Evolutionary conservation across 2,113 vertebrate species (phyloP), one percentile per base, ranked within the genome.

Genomic region (Anseranas semipalmata): DNA sequence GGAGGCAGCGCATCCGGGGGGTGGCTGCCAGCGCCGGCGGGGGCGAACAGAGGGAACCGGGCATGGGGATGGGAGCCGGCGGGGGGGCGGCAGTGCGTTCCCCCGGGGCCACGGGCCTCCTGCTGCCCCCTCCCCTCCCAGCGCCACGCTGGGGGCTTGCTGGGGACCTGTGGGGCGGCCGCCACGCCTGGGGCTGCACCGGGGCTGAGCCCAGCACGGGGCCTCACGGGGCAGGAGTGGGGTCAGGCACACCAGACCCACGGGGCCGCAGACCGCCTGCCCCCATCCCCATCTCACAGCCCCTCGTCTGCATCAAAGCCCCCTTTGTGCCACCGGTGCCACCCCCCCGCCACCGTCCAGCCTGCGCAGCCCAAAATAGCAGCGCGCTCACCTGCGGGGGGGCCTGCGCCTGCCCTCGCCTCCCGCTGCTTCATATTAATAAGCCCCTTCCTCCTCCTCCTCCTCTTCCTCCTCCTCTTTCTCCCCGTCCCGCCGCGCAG

Each of bases 341-440:
- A 77, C 25, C 2, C 17, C 32, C 7, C 68, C 25, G 46, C 39
- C 15, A 13, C 3, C n/a, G 2, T 9, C 78, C 9, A 10, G 25
- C 35, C 24, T 35, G 19, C 8, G 5, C 46, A 50, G 28, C 73
- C 60, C 56, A 6, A 12, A 59, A 50, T 3, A 79, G 21, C 82
- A 39, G 2, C 3, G 9, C 55, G 6, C 67, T 81, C 72, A 93
- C 94, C 94, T 75, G 50, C 4, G 1, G 33, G 72, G 73, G 45
- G 10, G 82, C 24, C 73, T 27, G 60, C 30, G 53, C 60, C 70
- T 55, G 73, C 86, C 88, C 67, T 66, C 81, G 12, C 93, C 91
- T 48, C 37, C 75, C 74, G 3, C n/a, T 85, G 70, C 90, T 92
- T 87, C 96, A 87, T 97, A 97, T 97, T 96, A 70, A 46, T 96